Conservation (phyloP, 2,113 vertebrate species). For the Sphyrna mokarran region DNA sequence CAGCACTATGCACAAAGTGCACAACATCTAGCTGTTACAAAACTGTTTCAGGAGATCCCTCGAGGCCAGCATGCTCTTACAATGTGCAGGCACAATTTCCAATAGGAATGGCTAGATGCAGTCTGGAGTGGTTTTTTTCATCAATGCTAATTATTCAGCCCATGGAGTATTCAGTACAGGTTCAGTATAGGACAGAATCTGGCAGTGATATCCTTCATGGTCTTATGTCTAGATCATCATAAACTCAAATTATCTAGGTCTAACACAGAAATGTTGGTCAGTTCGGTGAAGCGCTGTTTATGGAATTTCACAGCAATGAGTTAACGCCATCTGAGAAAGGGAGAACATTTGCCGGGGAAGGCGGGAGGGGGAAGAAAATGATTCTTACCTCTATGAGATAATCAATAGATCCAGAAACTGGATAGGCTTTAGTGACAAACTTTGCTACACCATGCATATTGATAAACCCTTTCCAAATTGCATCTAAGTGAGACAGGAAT, state of each 20-base stretch:
- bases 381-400: constrained; percentile 78
- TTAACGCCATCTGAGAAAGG: background rate
- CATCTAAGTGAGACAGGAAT: constrained; percentile 78
- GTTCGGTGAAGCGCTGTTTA: background rate
- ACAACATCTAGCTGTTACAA: background rate
- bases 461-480: constrained; percentile 93
- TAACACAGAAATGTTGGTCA: background rate
- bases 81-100: background rate
- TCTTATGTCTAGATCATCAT: background rate
- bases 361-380: too few relatives aligned
- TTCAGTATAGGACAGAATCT: background rate
- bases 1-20: background rate
- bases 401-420: constrained; percentile 84
- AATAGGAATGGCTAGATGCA: background rate
- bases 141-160: background rate
- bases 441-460: constrained; percentile 96
- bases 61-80: background rate
- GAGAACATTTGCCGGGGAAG: background rate
- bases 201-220: background rate
- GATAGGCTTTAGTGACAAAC: constrained; percentile 89
- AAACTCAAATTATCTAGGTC: background rate
- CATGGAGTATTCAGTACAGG: background rate
- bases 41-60: background rate
- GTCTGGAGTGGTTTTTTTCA: background rate
- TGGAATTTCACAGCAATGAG: background rate